These are phyloP conservation scores for Nesoenas mayeri DNA, from an alignment of 2,113 vertebrate genomes.

Conservation along the genomic window DNA sequence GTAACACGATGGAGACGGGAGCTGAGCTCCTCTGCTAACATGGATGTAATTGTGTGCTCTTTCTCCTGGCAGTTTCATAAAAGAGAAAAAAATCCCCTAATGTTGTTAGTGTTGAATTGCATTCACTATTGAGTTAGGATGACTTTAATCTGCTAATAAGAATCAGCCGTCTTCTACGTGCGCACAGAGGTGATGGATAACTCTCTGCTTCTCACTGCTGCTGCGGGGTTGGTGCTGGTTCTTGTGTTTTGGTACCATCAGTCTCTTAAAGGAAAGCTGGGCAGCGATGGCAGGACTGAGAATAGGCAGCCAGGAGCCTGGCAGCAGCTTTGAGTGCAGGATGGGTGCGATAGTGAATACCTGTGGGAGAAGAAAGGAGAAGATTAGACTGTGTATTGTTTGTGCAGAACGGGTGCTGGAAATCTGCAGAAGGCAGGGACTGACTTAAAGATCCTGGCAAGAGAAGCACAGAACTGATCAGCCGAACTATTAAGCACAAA, in stretches of 20 bases:
- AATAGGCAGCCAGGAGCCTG: neutral
- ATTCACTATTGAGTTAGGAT: neutral
- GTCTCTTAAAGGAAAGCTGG: neutral
- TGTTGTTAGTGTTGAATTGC: neutral
- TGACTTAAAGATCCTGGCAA: neutral
- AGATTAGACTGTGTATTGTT: neutral
- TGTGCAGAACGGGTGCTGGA: neutral
- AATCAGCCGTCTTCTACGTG: neutral
- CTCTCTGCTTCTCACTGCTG: neutral
- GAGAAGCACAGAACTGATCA: neutral
- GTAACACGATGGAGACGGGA: neutral
- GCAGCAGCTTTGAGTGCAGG: neutral
- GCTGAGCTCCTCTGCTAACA: neutral
- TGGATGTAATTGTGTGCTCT: neutral
- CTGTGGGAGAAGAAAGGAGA: neutral
- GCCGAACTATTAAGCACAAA: neutral
- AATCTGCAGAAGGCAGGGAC: neutral
- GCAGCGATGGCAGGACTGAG: neutral
- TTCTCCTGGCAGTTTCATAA: neutral
- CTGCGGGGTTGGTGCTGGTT: neutral
- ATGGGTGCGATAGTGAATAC: rapidly evolving
- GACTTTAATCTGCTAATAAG: neutral
- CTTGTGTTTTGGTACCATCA: neutral
- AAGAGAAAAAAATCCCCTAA: neutral
- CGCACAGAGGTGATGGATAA: neutral